Evolutionary conservation across 2,113 vertebrate species (phyloP).

Genomic region (Leucosticte australis): DNA sequence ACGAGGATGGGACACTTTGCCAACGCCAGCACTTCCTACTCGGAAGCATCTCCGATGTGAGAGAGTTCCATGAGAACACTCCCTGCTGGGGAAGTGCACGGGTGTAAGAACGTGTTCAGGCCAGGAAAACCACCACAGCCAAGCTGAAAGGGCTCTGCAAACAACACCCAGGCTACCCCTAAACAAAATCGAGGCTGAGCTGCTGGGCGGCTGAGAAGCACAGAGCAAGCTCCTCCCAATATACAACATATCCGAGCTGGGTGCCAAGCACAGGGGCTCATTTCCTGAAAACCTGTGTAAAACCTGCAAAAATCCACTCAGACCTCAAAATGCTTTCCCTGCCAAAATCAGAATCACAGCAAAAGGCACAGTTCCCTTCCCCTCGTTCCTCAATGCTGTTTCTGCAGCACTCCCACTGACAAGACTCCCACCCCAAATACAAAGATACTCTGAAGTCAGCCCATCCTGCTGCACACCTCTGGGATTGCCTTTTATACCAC

Average conservation of each 20-base stretch:
- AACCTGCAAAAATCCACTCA: background rate
- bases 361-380: background rate
- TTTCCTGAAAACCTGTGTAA: background rate
- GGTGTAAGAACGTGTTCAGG: background rate
- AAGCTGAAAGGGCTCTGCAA: background rate
- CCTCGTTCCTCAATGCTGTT: background rate
- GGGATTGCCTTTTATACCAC: background rate
- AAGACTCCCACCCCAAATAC: background rate
- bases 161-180: background rate
- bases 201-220: background rate
- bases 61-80: background rate
- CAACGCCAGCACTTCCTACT: background rate
- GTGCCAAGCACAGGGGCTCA: background rate
- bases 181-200: background rate
- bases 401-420: background rate
- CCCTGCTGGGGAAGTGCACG: background rate
- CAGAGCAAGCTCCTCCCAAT: background rate
- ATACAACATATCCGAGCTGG: fast-evolving
- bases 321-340: background rate
- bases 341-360: background rate
- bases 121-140: background rate
- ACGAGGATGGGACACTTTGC: background rate
- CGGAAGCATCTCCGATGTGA: fast-evolving
- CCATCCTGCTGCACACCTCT: background rate
- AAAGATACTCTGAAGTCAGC: background rate